phyloP scores from a whole-genome alignment of 2,113 vertebrate genomes.

The Solea solea region DNA sequence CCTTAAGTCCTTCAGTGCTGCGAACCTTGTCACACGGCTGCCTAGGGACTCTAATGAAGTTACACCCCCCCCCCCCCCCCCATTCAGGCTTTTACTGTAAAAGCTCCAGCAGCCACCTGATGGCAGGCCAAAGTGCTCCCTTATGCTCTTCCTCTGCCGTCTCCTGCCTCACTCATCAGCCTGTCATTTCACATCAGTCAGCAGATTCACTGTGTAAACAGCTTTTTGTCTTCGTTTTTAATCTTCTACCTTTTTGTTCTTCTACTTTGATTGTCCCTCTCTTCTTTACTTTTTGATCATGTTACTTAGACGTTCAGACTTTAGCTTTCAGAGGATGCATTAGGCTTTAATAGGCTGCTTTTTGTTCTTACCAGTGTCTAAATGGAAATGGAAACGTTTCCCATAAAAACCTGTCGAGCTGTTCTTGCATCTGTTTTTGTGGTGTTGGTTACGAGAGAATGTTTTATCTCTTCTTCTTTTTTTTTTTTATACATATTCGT shows the following conservation, averaged over 20 bases:
- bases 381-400: no score
- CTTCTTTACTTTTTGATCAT: no score
- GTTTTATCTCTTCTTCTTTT: neutral
- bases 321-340: no score
- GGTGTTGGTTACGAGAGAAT: no score
- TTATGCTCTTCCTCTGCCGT: conserved; percentile 39
- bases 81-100: conserved; percentile 49
- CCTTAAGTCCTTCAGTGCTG: conserved; percentile 30
- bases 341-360: no score
- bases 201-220: neutral
- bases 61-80: conserved; percentile 54
- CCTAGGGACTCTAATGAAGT: conserved; percentile 67
- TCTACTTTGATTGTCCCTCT: no score
- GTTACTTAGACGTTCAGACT: no score
- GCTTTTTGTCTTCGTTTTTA: neutral
- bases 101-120: conserved; percentile 52
- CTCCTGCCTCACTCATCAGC: conserved; percentile 54
- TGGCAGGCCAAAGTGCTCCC: conserved; percentile 60
- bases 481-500: neutral
- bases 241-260: no score
- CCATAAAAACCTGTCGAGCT: no score
- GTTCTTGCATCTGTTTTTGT: no score
- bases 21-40: conserved; percentile 56
- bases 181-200: conserved; percentile 39
- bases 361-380: no score